These are phyloP conservation scores for Drosophila meridiana DNA, from an alignment of 2,888 invertebrate genomes.

Conservation along the genomic window DNA sequence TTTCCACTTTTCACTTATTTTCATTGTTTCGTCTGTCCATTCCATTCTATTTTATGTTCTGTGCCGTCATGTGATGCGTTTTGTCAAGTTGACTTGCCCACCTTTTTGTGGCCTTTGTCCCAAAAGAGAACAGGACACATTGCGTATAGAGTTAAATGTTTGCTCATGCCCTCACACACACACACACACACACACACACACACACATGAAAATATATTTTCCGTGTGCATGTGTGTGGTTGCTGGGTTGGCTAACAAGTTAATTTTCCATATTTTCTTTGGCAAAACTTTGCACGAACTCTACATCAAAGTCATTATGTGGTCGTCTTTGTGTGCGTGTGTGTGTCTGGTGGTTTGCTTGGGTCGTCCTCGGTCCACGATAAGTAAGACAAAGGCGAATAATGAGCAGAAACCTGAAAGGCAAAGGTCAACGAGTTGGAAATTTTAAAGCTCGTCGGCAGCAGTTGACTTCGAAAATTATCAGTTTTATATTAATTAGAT, in stretches of 20 bases:
- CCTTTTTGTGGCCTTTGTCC: slow-evolving; percentile 73
- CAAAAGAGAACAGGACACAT: slow-evolving; percentile 67
- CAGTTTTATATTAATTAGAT: not conserved
- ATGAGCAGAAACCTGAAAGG: slow-evolving; percentile 2
- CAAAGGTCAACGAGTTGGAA: not conserved
- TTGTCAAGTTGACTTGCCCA: slow-evolving; percentile 73
- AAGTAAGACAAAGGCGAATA: slow-evolving; percentile 12
- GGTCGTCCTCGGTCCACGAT: slow-evolving; percentile 12
- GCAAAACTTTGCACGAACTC: slow-evolving; percentile 64
- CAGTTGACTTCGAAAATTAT: not conserved
- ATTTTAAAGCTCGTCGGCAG: not conserved
- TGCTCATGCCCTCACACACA: slow-evolving; percentile 47
- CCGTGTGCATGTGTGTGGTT: slow-evolving; percentile 51
- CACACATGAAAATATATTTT: slow-evolving; percentile 39
- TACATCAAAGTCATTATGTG: slow-evolving; percentile 64
- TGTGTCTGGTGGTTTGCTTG: slow-evolving; percentile 42
- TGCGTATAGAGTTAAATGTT: slow-evolving; percentile 65
- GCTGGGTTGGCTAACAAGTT: slow-evolving; percentile 73
- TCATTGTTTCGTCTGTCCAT: slow-evolving; percentile 27
- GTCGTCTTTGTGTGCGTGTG: slow-evolving; percentile 37
- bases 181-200: slow-evolving; percentile 12
- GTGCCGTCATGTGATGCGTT: slow-evolving; percentile 51
- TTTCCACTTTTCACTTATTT: slow-evolving; percentile 16
- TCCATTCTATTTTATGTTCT: slow-evolving; percentile 1
- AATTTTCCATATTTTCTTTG: slow-evolving; percentile 80